phyloP scores from a whole-genome alignment of 2,113 vertebrate genomes.

The Nansenia antarctica region DNA sequence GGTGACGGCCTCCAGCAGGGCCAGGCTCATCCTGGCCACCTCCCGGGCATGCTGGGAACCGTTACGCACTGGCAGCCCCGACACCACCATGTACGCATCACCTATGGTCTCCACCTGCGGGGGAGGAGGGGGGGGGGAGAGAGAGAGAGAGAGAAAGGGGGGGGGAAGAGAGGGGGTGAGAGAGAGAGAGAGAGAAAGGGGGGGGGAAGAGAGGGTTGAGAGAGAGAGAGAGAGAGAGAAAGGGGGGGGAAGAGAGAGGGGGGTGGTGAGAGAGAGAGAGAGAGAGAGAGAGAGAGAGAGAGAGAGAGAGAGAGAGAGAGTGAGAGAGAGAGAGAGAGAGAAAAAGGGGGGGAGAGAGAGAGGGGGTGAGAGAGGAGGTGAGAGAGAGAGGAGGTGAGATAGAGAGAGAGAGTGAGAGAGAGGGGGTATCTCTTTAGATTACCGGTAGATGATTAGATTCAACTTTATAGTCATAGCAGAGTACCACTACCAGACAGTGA shows the following conservation, averaged over 20 bases:
- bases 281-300: not conserved
- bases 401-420: no score
- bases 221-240: no score
- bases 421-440: no score
- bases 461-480: not conserved
- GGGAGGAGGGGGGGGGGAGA: not conserved
- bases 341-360: not conserved
- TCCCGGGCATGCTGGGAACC: conserved; percentile 85
- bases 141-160: no score
- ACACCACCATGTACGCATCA: conserved; percentile 97
- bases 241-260: no score
- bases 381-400: no score
- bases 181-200: not conserved
- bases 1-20: conserved; percentile 85
- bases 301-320: not conserved
- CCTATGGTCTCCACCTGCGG: conserved; percentile 92
- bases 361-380: no score
- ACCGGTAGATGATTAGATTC: not conserved
- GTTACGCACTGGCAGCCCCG: conserved; percentile 87
- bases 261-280: not conserved
- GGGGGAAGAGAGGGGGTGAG: not conserved
- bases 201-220: not conserved
- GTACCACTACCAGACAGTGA: no score
- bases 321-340: not conserved
- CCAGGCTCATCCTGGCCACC: conserved; percentile 89